A percentile compares a stretch with the other conserved stretches of the same genome.
phyloP scores from a whole-genome alignment of 2,113 vertebrate genomes.

The Bostrychus sinensis region DNA sequence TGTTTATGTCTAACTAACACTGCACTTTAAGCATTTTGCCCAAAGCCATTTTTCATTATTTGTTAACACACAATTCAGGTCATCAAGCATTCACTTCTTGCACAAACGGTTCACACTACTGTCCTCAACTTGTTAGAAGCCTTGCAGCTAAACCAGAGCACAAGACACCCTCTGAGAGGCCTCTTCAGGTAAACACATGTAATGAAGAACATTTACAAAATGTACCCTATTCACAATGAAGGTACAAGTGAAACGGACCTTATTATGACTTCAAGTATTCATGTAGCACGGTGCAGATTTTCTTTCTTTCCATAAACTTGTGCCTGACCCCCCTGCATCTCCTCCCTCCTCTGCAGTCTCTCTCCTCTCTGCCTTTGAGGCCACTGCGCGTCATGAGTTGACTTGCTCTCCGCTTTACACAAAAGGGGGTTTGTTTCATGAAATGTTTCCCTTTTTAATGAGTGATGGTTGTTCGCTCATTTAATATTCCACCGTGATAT shows the following conservation, averaged over 20 bases:
- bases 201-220: not conserved
- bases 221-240: not conserved
- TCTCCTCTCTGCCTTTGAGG: constrained; percentile 44
- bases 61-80: constrained; percentile 4
- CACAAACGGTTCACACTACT: constrained; percentile 7
- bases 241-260: constrained; percentile 3
- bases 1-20: not conserved
- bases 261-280: constrained; percentile 7
- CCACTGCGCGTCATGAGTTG: constrained; percentile 21
- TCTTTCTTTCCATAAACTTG: constrained; percentile 23
- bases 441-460: constrained; percentile 77
- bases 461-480: constrained; percentile 71
- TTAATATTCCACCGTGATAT: constrained; percentile 73
- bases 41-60: not conserved
- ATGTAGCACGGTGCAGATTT: constrained; percentile 23
- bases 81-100: constrained; percentile 5
- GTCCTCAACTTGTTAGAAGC: constrained; percentile 36
- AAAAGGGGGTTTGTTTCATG: constrained; percentile 70
- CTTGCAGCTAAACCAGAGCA: constrained; percentile 29
- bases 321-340: not conserved
- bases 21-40: not conserved
- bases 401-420: constrained; percentile 58
- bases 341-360: constrained; percentile 10
- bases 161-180: constrained; percentile 9
- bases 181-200: constrained; percentile 1